Evolutionary conservation across 2,797 vertebrate genomes (phyloP).

Genomic region (Danio kyathit): DNA sequence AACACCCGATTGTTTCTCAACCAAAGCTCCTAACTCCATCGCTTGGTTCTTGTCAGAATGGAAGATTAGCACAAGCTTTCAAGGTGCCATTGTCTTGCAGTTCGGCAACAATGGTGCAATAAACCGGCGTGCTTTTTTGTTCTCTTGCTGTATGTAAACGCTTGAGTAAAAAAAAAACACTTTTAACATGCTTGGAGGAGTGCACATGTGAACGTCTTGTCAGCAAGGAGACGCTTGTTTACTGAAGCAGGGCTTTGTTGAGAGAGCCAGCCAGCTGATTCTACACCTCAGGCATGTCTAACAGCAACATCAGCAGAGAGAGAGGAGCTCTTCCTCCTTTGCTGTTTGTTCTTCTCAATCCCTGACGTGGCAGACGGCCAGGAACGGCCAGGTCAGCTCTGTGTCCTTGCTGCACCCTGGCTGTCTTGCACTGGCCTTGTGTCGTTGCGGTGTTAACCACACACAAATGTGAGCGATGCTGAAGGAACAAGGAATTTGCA

Average conservation of each 20-base stretch:
- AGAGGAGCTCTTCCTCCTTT: constrained; percentile 34
- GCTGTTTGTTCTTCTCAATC: constrained; percentile 36
- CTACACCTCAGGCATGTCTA: constrained; percentile 61
- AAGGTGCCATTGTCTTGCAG: constrained; percentile 74
- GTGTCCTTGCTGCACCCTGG: constrained; percentile 35
- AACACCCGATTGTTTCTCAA: constrained; percentile 76
- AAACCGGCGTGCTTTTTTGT: constrained; percentile 76
- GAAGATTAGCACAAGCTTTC: constrained; percentile 77
- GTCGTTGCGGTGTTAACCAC: constrained; percentile 49
- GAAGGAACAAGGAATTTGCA: constrained; percentile 53
- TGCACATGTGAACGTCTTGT: constrained; percentile 66
- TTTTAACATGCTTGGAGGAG: constrained; percentile 67
- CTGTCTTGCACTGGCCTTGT: constrained; percentile 22
- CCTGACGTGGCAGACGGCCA: constrained; percentile 32
- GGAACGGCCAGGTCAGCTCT: constrained; percentile 33
- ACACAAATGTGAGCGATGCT: constrained; percentile 51
- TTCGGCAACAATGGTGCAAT: constrained; percentile 71
- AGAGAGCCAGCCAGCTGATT: constrained; percentile 62
- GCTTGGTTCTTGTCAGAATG: constrained; percentile 75
- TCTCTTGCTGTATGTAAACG: constrained; percentile 68
- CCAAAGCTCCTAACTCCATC: constrained; percentile 71
- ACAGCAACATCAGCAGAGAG: constrained; percentile 41
- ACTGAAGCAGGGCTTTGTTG: constrained; percentile 64
- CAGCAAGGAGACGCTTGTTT: constrained; percentile 60
- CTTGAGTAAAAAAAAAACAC: constrained; percentile 67